Base-by-base conservation (phyloP, 2,113 vertebrate genomes). In the Microcebus tavaratra region DNA sequence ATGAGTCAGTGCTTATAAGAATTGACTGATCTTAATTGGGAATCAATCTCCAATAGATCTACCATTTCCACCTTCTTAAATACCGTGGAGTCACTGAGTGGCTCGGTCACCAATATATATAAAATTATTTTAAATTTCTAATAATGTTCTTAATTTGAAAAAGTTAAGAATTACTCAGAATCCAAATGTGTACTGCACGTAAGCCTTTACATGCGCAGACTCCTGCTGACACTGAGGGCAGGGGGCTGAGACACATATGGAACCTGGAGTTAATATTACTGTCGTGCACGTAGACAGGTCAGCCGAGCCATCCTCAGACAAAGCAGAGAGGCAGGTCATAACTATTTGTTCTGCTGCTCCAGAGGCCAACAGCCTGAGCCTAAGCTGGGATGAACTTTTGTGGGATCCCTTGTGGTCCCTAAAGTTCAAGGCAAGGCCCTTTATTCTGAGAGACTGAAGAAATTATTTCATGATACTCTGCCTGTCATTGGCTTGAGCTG, bases 21-120 rank as follows among this genome's bases (percentile, higher is more conserved):
- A 97, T 79, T 96, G 88, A 84, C 39, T 91, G 86, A 73, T 90
- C 75, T 97, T 97, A 97, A 98, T 67, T 97, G 91, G 59, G 88
- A 93, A 96, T 97, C 94, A 96, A 95, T 96, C 85, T 90, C 87
- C 83, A 96, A 88, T 72, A 65, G 96, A 97, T 95, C 94, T 95
- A 78, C 84, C 53, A 92, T 96, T 81, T 97, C 75, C 84, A 57
- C 25, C 5, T 63, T 96, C 89, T 94, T 90, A 90, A 91, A 95
- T 76, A 48, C 94, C 95, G n/a, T 9, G 9, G 34, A 88, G 80
- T 91, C 79, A 42, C 94, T 84, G 53, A 84, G 89, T 55, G 91
- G 27, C 27, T 94, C 53, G 1, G 5, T 15, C 80, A 95, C 93
- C 79, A 90, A 95, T 67, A 86, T 73, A 42, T n/a, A 9, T 79